Base-by-base conservation (phyloP, 2,888 invertebrate genomes). In the Drosophila anomalata region DNA sequence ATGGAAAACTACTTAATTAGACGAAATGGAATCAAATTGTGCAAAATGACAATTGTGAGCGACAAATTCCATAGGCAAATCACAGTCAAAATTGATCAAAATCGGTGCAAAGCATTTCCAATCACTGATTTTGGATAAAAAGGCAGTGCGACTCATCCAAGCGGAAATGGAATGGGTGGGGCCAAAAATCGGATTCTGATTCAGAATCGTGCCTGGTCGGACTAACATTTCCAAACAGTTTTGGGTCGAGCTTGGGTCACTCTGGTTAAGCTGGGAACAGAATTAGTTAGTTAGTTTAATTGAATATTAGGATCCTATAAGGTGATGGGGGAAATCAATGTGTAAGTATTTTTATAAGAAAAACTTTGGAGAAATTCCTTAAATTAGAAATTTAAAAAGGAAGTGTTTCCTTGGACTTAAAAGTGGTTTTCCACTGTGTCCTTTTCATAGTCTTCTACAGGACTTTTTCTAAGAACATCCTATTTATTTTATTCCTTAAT, bases 1-100 rank as follows among this genome's bases (percentile, higher is more conserved):
- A 73, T 82, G 75, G 68, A 74, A 79, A 82, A 85, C 83, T 79
- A 83, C 79, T 86, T 77, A 86, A 86, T 86, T 86, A 80, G 78
- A 31, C 65, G 54, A 73, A 79, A 71, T 70, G 53, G 51, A 79
- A 69, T 61, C 55, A 60, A 76, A 78, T 79, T 74, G 73, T 70
- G 42, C 58, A 48, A 72, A 55, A 59, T 71, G 42, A 72, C 81
- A 79, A 81, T 81, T 77, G 78, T 47, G 61, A 58, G 69, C 70
- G 70, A 55, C 61, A 70, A 77, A 78, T 78, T 72, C 77, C 76
- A 81, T 77, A 75, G 54, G 74, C 65, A 56, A 52, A 6, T 33
- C 46, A 59, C 63, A 72, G 71, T 85, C 87, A 85, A 87, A 85
- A 87, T 85, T 80, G 76, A 71, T 87, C 85, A 85, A 85, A 82